Conservation (phyloP, 2,113 vertebrate species). For the Chrysochloris asiatica region DNA sequence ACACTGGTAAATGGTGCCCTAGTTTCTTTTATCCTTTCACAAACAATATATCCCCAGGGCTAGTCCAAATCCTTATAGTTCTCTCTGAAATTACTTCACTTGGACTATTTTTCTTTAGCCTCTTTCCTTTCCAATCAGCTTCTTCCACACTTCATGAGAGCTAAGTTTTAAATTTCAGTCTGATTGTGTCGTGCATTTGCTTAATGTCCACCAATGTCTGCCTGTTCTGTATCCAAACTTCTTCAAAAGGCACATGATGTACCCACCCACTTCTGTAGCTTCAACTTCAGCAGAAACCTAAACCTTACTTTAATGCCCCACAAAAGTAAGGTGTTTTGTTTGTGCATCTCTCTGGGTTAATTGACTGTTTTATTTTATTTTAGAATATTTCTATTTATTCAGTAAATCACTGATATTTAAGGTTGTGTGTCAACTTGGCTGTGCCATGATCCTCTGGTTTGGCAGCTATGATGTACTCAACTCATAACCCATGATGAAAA, state of each 20-base stretch:
- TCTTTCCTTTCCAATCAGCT: background rate
- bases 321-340: background rate
- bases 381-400: background rate
- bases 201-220: background rate
- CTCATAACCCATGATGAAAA: too few relatives aligned
- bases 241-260: background rate
- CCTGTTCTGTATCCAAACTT: background rate
- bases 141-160: background rate
- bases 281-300: background rate
- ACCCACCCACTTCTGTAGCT: background rate
- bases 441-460: too few relatives aligned
- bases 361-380: background rate
- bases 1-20: background rate
- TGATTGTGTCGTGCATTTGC: background rate
- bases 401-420: too few relatives aligned
- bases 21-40: background rate
- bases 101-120: background rate
- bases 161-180: background rate
- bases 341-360: background rate
- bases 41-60: background rate
- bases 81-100: background rate
- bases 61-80: background rate
- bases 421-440: too few relatives aligned
- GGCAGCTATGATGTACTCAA: too few relatives aligned
- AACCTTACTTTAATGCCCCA: background rate